phyloP scores from a whole-genome alignment of 2,888 invertebrate species.

The Dasysyrphus tricinctus region DNA sequence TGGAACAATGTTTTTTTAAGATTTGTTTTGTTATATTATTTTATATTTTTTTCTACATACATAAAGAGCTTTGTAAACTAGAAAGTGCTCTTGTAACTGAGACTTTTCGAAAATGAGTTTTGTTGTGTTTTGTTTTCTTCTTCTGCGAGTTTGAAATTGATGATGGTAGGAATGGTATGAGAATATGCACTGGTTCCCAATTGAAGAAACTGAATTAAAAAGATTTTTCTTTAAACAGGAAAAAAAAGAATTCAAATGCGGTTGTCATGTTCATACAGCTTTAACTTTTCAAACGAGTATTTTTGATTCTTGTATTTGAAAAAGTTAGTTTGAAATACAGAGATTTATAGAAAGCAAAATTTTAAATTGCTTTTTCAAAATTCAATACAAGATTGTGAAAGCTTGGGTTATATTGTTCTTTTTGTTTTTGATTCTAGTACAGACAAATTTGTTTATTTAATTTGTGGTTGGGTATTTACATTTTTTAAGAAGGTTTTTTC shows the following conservation, averaged over 20 bases:
- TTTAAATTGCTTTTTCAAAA: not conserved
- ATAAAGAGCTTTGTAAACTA: conserved; percentile 34
- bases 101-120: conserved; percentile 53
- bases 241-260: conserved; percentile 8
- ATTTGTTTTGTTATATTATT: not conserved
- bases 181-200: not conserved
- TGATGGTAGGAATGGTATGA: conserved; percentile 44
- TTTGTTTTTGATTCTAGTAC: not conserved
- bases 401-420: not conserved
- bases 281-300: conserved; percentile 1
- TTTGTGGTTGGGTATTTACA: no score
- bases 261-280: conserved; percentile 13
- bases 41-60: not conserved
- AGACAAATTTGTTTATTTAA: not conserved
- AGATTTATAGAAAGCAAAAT: not conserved
- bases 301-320: not conserved
- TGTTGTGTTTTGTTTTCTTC: conserved; percentile 29
- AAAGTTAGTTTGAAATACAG: conserved; percentile 1
- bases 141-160: conserved; percentile 40
- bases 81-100: conserved; percentile 48
- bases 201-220: conserved; percentile 44
- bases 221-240: conserved; percentile 7
- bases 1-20: conserved; percentile 21
- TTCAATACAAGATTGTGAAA: not conserved
- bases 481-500: no score